Conservation (phyloP, 2,113 vertebrate species). For the western clawed frog (Xenopus tropicalis) region UCB_Xtro_10.0 CM004447.2:112431001-112431500, state of each 20-base stretch:
- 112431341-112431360: neutral
- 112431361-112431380: neutral
- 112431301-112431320: conserved; percentile 36
- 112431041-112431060: neutral
- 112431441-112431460: too few relatives aligned
- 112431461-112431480: too few relatives aligned
- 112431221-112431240: conserved; percentile 68
- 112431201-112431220: conserved; percentile 78
- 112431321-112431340: conserved; percentile 20
- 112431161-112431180: conserved; percentile 78
- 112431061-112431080: neutral
- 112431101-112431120: conserved; percentile 87
- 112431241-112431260: conserved; percentile 69
- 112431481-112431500: too few relatives aligned
- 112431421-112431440: neutral
- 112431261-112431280: conserved; percentile 77
- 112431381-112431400: neutral
- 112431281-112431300: conserved; percentile 37
- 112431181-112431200: conserved; percentile 86
- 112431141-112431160: conserved; percentile 75
- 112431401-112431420: neutral
- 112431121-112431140: conserved; percentile 68
- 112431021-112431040: neutral
- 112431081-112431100: neutral
- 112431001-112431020: neutral